Evolutionary conservation across 1,140 invertebrate species (phyloP), one percentile per base, ranked within the genome.

Genomic region (Plutomurus gul): DNA sequence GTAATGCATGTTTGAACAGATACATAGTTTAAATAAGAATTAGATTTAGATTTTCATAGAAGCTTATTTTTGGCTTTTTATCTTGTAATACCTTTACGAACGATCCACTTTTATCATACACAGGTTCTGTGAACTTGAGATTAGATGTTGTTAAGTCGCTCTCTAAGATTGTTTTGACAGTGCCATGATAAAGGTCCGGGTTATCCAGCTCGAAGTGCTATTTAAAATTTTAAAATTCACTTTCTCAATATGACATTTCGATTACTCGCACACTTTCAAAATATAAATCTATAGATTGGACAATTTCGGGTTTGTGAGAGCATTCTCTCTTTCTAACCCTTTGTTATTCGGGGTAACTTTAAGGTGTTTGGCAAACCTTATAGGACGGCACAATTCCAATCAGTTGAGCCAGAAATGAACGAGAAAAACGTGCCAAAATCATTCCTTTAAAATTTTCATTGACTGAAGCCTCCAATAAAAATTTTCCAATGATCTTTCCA

Each of bases 401-500:
- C 20, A 74, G 18, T 16, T 74, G 72, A 43, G 39, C 25, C 6
- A 74, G 10, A 74, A 74, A 74, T 27, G 72, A 74, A 0, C 72
- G 3, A 25, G 72, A 46, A n/a, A 74, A 74, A 27, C 20, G 39
- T 16, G 40, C 22, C 2, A 20, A 47, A 30, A 74, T 11, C 6
- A 74, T 47, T n/a, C 43, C 37, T 8, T 18, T 37, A 43, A 25
- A 46, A 16, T 46, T 27, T 8, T 20, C 7, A 46, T 40, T 93
- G 92, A 5, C 95, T 13, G 95, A 93, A 56, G 94, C 95, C 87
- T 98, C 95, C 85, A 96, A 96, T 75, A 96, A 87, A 88, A 94
- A 95, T 87, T 96, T 96, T 56, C 95, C 96, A 16, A 97, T 94
- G 81, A 98, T 91, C 87, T 94, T 93, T 33, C 96, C 96, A 43